Conservation (phyloP, 2,797 vertebrate genomes). For the Huso huso region DNA sequence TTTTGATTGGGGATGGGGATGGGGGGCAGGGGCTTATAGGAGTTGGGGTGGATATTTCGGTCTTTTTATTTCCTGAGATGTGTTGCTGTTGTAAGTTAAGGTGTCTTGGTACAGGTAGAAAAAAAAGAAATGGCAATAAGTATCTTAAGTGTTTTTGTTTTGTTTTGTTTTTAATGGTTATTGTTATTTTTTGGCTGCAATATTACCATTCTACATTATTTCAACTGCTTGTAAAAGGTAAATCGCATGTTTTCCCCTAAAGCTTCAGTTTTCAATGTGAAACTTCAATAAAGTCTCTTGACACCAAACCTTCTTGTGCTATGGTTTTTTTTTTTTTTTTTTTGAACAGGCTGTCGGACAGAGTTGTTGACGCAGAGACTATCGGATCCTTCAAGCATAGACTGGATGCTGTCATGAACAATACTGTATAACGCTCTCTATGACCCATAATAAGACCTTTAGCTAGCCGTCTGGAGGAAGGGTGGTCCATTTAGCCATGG, state of each 20-base stretch:
- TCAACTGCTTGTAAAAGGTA: constrained; percentile 41
- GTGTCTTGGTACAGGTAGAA: constrained; percentile 75
- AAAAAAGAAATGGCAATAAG: constrained; percentile 61
- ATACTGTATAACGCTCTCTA: background rate
- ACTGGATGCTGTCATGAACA: background rate
- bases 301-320: background rate
- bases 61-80: constrained; percentile 27
- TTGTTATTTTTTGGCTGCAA: constrained; percentile 27
- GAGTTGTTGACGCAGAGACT: background rate
- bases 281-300: constrained; percentile 26
- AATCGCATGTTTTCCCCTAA: constrained; percentile 39
- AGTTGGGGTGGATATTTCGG: constrained; percentile 43
- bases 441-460: background rate
- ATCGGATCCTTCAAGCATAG: background rate
- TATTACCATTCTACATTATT: constrained; percentile 20
- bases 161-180: constrained; percentile 11
- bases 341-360: constrained; percentile 27
- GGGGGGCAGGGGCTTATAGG: constrained; percentile 30
- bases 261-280: constrained; percentile 36
- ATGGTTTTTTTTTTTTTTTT: constrained; percentile 36
- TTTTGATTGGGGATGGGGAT: constrained; percentile 48
- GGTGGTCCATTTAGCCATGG: no score
- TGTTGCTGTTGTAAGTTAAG: constrained; percentile 68
- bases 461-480: background rate
- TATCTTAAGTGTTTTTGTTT: constrained; percentile 46